Base-by-base conservation (phyloP, 2,113 vertebrate species). In the Gymnorhina tibicen region DNA sequence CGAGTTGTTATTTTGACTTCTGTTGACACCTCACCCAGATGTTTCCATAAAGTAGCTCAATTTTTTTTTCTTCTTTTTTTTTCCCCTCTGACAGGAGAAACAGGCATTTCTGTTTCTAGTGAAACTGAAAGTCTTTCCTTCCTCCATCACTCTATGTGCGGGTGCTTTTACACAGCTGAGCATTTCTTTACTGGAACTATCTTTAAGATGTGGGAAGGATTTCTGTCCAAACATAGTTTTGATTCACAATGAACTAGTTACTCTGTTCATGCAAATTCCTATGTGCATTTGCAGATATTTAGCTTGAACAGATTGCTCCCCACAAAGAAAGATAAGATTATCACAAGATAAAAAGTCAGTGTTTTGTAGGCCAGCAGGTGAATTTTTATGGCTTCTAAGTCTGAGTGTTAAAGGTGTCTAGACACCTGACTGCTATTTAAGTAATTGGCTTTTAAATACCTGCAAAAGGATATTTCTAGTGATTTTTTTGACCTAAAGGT, bases 11-110 rank as follows among this genome's bases (percentile, higher is more conserved):
- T 96, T 97, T 91, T 85, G 87, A 87, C 81, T 95, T 79, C 66
- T 89, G 59, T 91, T 91, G 63, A 85, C 78, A 87, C 58, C 41
- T 92, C 53, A 79, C 55, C 50, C 87, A 93, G 87, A 76, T 76
- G 78, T 96, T 95, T 94, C 80, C 53, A 92, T 56, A 28, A 86
- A 95, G 69, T 64, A 78, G 20, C 76, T 85, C 11, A 68, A 68
- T 60, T 53, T 30, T 4, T 20, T 37, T 35, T 21, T 6, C 2
- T 4, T n/a, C n/a, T 7, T 10, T 32, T 21, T 23, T 21, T 13
- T 16, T 6, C 2, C 3, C 4, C 27, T 52, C 16, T 35, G 10
- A 64, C n/a, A 67, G 9, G 52, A 89, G 52, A 81, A 94, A 67
- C 26, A 74, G 20, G 9, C 55, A 78, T 86, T 86, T 86, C 46